Percentiles rank a stretch among this genome's conserved stretches.
Evolutionary conservation across 2,113 vertebrate genomes (phyloP).

Genomic region (Oryzias celebensis): DNA sequence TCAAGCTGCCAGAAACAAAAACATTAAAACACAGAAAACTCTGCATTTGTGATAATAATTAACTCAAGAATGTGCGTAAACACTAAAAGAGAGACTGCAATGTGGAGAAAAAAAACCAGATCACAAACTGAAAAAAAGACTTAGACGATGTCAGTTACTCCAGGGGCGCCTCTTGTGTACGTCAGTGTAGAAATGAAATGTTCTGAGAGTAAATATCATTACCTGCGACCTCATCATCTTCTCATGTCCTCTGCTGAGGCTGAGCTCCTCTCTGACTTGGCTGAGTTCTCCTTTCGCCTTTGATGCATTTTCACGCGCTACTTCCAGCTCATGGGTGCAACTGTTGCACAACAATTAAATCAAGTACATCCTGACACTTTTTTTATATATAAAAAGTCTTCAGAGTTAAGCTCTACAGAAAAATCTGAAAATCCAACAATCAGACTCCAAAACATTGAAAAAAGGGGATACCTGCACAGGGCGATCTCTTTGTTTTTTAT

Average conservation of each 20-base stretch:
- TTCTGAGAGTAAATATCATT: slow-evolving; percentile 44
- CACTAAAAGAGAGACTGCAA: slow-evolving; percentile 4
- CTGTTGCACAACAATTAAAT: slow-evolving; percentile 50
- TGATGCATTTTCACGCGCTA: slow-evolving; percentile 50
- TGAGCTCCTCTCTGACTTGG: slow-evolving; percentile 51
- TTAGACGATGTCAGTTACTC: slow-evolving; percentile 19
- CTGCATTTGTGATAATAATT: background rate
- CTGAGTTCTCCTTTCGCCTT: slow-evolving; percentile 59
- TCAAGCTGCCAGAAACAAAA: slow-evolving; percentile 51
- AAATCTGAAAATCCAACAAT: background rate
- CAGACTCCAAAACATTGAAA: background rate
- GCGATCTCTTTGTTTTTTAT: slow-evolving; percentile 58
- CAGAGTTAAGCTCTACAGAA: background rate
- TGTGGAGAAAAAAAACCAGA: slow-evolving; percentile 12
- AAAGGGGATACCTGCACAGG: slow-evolving; percentile 65
- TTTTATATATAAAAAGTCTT: background rate
- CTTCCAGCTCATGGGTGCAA: slow-evolving; percentile 63
- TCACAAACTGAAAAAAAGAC: slow-evolving; percentile 4
- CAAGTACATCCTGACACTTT: slow-evolving; percentile 1
- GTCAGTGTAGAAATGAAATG: slow-evolving; percentile 40
- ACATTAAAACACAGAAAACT: background rate
- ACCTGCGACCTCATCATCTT: slow-evolving; percentile 64
- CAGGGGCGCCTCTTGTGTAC: slow-evolving; percentile 21
- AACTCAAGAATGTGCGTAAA: background rate
- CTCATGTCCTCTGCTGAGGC: slow-evolving; percentile 48